Base-by-base conservation (phyloP, 2,888 invertebrate genomes). In the Megamerina dolium region DNA sequence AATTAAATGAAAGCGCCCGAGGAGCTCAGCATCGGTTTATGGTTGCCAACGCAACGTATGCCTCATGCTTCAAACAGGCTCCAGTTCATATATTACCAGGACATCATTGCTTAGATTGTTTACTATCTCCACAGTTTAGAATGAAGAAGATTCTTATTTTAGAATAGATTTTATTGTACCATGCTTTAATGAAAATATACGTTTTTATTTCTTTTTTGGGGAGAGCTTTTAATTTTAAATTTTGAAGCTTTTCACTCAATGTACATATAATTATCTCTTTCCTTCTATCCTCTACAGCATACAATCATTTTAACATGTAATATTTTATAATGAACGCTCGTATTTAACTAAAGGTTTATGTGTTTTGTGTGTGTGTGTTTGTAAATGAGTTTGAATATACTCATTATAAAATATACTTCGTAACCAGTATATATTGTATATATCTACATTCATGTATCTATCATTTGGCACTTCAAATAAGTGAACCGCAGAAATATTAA, bases 401-500 rank as follows among this genome's bases (percentile, higher is more conserved):
- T 38, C 33, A 42, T 43, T 43, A 38, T 27, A 43, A 10, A 23
- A 6, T 23, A 6, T 23, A 37, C 21, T 26, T 36, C 19, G 26
- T 21, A 38, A 35, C 21, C 31, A 3, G 14, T 31, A 31, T 16
- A 3, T 9, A 31, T 31, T 3, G 27, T 27, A 13, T 5, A 27
- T 27, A 27, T 27, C 12, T 5, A 27, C 13, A 13, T 5, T 27
- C 30, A 14, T n/a, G n/a, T n/a, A n/a, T n/a, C n/a, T n/a, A n/a
- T n/a, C n/a, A 13, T 23, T 26, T 13, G 19, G 14, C 26, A 17
- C 29, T 36, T 50, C 49, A 53, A 46, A 52, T 27, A 54, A 59
- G 53, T 54, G 59, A 60, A 61, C 63, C 61, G 57, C 63, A 61
- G 60, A 61, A 61, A 63, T 63, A 61, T 61, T 56, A 55, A 61